Evolutionary conservation across 2,888 invertebrate species (phyloP).

Genomic region (Octonoba sinensis): DNA sequence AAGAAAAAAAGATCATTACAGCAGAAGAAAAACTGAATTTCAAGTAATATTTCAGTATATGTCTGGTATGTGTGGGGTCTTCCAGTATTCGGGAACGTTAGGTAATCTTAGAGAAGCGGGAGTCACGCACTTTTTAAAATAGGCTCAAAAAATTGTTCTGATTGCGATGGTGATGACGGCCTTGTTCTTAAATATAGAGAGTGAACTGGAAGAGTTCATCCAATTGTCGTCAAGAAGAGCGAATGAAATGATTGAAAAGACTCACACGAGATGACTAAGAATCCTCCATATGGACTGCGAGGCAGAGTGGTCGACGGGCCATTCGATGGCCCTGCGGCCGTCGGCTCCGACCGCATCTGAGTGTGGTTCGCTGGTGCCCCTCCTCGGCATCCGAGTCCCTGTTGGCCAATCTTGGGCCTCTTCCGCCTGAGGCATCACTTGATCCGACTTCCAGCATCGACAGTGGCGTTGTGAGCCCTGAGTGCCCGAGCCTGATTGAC

Average conservation of each 20-base stretch:
- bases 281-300: slow-evolving; percentile 57
- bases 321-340: slow-evolving; percentile 26
- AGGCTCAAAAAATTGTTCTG: no score
- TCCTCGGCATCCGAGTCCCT: slow-evolving; percentile 6
- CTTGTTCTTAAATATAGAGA: no score
- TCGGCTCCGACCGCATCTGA: background rate
- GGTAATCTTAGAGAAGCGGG: no score
- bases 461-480: slow-evolving; percentile 27
- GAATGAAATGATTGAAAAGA: background rate
- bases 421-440: slow-evolving; percentile 39
- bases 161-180: no score
- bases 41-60: no score
- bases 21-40: no score
- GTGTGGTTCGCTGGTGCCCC: background rate
- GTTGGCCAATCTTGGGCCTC: slow-evolving; percentile 18
- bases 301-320: slow-evolving; percentile 44
- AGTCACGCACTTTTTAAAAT: no score
- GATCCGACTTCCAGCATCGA: slow-evolving; percentile 2
- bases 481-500: slow-evolving; percentile 33
- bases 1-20: no score
- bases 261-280: slow-evolving; percentile 55
- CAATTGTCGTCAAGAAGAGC: no score
- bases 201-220: no score
- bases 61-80: no score
- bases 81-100: no score